Percentiles rank a stretch among this genome's conserved stretches.
These are phyloP conservation scores for Paraescarpia echinospica DNA, from an alignment of 1,140 invertebrate species.

Conservation along the genomic window DNA sequence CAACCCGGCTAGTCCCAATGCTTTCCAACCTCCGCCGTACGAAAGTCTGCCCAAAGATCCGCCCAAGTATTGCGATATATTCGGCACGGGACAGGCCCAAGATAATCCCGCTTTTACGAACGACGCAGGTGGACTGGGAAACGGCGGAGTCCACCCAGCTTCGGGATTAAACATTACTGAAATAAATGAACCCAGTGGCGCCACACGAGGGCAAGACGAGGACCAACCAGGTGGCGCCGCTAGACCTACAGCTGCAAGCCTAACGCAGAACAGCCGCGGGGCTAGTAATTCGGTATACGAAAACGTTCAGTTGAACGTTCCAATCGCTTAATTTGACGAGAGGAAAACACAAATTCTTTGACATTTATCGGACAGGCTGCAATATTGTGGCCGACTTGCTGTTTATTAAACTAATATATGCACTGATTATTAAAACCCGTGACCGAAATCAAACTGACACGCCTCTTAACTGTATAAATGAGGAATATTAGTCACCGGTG, in stretches of 20 bases:
- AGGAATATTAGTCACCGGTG: neutral
- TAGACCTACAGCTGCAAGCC: too few species aligned
- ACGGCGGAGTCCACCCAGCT: neutral
- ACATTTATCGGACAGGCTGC: neutral
- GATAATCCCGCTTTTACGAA: neutral
- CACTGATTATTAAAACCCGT: neutral
- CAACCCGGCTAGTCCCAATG: neutral
- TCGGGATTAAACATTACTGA: neutral
- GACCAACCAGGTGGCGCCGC: neutral
- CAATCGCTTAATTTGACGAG: neutral
- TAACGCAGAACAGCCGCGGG: neutral
- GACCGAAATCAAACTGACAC: neutral
- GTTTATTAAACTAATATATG: neutral
- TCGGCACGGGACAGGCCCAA: neutral
- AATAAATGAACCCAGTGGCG: too few species aligned
- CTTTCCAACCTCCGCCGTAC: constrained; percentile 7
- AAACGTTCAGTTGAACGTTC: neutral
- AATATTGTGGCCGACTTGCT: neutral
- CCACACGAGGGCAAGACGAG: neutral
- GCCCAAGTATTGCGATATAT: constrained; percentile 15
- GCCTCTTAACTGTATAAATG: neutral
- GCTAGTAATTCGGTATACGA: neutral
- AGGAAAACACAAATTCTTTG: neutral
- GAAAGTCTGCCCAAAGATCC: constrained; percentile 11
- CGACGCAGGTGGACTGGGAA: neutral